Evolutionary conservation across 2,888 invertebrate genomes (phyloP), one percentile per base, ranked within the genome.

Genomic region (Drosophila demipolita): DNA sequence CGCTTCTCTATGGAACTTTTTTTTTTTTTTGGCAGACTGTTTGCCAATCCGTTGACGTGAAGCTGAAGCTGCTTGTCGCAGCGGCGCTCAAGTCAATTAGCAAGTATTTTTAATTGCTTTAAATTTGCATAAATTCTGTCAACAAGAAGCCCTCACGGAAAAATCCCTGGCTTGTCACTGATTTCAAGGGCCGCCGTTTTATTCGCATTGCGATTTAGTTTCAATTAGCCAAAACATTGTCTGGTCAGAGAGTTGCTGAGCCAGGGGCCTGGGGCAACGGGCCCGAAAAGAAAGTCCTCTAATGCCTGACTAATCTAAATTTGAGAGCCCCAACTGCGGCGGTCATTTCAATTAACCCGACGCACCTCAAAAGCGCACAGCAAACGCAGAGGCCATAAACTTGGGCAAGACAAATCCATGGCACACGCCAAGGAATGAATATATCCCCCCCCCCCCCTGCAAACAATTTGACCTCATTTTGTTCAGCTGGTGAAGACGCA

Each of bases 91-190:
- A 87, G 89, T 87, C 89, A 87, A 87, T 87, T 87, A 87, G 80
- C 87, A 87, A 87, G 89, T 82, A 83, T 85, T 85, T 83, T 89
- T 87, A 87, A 87, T 87, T 87, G 87, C 83, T 71, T 89, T 87
- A 83, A 87, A 87, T 87, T 87, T 87, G 87, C 89, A 87, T 87
- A 89, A 87, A 82, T 83, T 83, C 69, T 78, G 89, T 89, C 89
- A 87, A 89, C 87, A 89, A 79, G 71, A 49, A 66, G 70, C 60
- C 72, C 75, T 2, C 20, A 32, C 26, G 15, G 49, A 58, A 52
- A 20, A 40, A 11, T 33, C 61, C 20, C 8, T 20, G 15, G 53
- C 45, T 45, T 23, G 45, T 45, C 45, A 45, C 23, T 15, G 33
- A 40, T 40, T 17, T 23, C 48, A 20, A 45, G 17, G 58, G 20